These are phyloP conservation scores for Lepus townsendii DNA, from an alignment of 2,797 vertebrate species.

Conservation along the genomic window DNA sequence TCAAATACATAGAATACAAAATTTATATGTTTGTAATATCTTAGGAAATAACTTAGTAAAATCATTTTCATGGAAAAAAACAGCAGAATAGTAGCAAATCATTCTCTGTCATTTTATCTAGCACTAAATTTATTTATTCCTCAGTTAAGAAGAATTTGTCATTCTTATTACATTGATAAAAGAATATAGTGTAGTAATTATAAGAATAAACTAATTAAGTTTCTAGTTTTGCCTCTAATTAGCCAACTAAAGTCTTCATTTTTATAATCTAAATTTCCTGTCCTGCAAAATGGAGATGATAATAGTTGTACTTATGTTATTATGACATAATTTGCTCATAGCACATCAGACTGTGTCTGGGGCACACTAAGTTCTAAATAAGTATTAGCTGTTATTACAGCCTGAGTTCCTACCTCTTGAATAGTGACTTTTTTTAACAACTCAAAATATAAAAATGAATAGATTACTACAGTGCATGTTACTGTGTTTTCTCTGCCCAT, in stretches of 20 bases:
- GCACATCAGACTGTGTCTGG: neutral
- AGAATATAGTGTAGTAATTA: neutral
- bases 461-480: neutral
- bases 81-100: neutral
- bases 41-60: neutral
- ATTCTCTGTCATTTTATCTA: neutral
- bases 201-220: neutral
- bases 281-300: neutral
- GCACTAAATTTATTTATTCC: neutral
- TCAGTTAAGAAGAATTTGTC: neutral
- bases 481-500: neutral
- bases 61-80: neutral
- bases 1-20: too few relatives aligned
- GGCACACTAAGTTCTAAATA: neutral
- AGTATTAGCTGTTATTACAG: neutral
- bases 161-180: neutral
- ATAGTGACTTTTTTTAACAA: conserved; percentile 11
- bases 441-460: conserved; percentile 19
- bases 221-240: neutral
- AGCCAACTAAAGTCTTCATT: neutral
- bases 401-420: neutral
- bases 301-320: neutral
- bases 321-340: neutral
- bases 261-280: conserved; percentile 24
- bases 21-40: too few relatives aligned